Evolutionary conservation across 2,888 invertebrate species (phyloP).

Genomic region (Andrena bicolor): DNA sequence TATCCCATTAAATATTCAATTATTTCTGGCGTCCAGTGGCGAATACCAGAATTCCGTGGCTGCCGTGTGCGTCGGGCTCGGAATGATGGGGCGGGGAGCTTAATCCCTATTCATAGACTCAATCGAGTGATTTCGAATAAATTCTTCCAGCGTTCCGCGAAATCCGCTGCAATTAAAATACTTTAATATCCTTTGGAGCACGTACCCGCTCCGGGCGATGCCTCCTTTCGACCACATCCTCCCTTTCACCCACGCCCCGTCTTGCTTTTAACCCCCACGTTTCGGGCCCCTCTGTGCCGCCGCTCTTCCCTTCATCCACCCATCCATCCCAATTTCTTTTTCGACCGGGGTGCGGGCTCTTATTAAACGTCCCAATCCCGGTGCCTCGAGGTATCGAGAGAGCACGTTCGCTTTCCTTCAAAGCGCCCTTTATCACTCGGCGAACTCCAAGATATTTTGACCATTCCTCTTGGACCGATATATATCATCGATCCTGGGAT

Average conservation of each 20-base stretch:
- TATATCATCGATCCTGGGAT: conserved; percentile 40
- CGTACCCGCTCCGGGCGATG: conserved; percentile 69
- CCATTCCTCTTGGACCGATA: conserved; percentile 56
- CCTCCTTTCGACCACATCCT: conserved; percentile 58
- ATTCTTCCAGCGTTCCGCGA: conserved; percentile 73
- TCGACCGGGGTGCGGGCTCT: conserved; percentile 52
- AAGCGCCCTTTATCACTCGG: conserved; percentile 62
- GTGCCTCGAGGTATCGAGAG: conserved; percentile 60
- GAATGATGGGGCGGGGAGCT: conserved; percentile 35
- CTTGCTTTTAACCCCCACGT: conserved; percentile 51
- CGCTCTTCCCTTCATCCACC: conserved; percentile 4
- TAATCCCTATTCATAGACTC: conserved; percentile 78
- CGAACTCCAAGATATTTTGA: conserved; percentile 58
- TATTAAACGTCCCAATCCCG: conserved; percentile 72
- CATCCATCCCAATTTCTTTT: conserved; percentile 67
- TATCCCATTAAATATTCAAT: conserved; percentile 77
- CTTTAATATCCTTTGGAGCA: conserved; percentile 77
- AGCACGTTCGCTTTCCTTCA: conserved; percentile 68
- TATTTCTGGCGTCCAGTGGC: conserved; percentile 70
- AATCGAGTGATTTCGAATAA: conserved; percentile 78
- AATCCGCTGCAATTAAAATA: conserved; percentile 78
- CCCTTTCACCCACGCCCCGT: conserved; percentile 52
- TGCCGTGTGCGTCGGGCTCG: conserved; percentile 37
- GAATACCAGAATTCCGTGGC: conserved; percentile 61
- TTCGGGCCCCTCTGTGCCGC: conserved; percentile 8